Percentiles rank a stretch among this genome's conserved stretches.
Evolutionary conservation across 2,113 vertebrate species (phyloP).

Genomic region (Myotis brandtii): DNA sequence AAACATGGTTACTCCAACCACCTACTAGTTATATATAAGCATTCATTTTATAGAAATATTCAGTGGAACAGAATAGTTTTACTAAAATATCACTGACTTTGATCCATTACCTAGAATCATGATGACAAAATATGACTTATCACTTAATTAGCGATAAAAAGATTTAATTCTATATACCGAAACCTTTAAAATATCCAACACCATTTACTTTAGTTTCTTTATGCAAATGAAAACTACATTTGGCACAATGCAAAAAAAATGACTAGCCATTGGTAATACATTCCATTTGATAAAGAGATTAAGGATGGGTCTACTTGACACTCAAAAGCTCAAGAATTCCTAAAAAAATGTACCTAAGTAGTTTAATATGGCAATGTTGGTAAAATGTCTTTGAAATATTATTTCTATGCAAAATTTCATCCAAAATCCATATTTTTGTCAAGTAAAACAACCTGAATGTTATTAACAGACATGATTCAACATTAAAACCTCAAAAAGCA

Average conservation of each 20-base stretch:
- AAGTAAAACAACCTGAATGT: background rate
- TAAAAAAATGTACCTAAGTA: background rate
- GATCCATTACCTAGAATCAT: background rate
- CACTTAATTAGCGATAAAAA: slow-evolving; percentile 11
- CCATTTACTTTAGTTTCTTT: background rate
- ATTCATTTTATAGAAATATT: slow-evolving; percentile 18
- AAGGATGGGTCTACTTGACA: background rate
- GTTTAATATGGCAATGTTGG: background rate
- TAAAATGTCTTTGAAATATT: slow-evolving; percentile 35
- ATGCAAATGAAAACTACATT: background rate
- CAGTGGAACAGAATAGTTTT: background rate
- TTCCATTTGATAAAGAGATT: background rate
- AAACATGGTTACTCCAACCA: background rate
- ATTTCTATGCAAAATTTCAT: background rate
- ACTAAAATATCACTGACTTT: slow-evolving; percentile 21
- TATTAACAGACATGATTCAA: background rate
- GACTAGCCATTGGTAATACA: background rate
- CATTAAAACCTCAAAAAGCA: background rate
- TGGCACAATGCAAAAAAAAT: background rate
- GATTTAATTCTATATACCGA: background rate
- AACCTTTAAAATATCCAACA: background rate
- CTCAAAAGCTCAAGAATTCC: background rate
- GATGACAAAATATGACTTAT: background rate
- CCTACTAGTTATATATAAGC: background rate
- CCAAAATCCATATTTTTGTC: background rate